A percentile compares a stretch with the other conserved stretches of the same genome.
phyloP scores from a whole-genome alignment of 2,797 vertebrate species.

The Toxotes lorentzi region DNA sequence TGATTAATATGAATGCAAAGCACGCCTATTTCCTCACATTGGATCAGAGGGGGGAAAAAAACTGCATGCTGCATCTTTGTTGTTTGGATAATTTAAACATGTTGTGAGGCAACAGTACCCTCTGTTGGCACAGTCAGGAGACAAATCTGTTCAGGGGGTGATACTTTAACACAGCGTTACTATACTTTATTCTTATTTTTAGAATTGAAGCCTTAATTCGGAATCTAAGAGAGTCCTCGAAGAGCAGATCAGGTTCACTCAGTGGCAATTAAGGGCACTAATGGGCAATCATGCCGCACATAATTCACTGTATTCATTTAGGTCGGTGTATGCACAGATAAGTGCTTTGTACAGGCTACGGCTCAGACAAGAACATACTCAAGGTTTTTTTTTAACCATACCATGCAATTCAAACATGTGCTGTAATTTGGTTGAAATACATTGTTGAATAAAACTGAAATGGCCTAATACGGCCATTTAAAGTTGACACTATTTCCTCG shows the following conservation, averaged over 20 bases:
- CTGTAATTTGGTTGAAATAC: constrained; percentile 61
- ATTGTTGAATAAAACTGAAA: constrained; percentile 60
- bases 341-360: constrained; percentile 29
- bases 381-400: background rate
- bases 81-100: constrained; percentile 60
- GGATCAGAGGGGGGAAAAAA: constrained; percentile 3
- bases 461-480: constrained; percentile 55
- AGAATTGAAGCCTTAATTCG: constrained; percentile 58
- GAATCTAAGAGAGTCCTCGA: constrained; percentile 60
- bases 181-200: constrained; percentile 54
- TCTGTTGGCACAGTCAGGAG: constrained; percentile 77
- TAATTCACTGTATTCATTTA: constrained; percentile 55
- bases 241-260: constrained; percentile 67
- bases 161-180: constrained; percentile 28
- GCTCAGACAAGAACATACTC: constrained; percentile 39
- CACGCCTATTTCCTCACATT: constrained; percentile 26
- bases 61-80: constrained; percentile 62
- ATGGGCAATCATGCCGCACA: constrained; percentile 63
- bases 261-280: constrained; percentile 70
- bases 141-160: constrained; percentile 36
- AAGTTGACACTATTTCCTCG: constrained; percentile 69
- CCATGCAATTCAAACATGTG: constrained; percentile 13
- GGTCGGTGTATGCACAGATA: constrained; percentile 42
- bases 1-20: constrained; percentile 11
- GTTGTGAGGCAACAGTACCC: constrained; percentile 84